Evolutionary conservation across 2,113 vertebrate species (phyloP).

Genomic region (Cyanoramphus novaezelandiae): DNA sequence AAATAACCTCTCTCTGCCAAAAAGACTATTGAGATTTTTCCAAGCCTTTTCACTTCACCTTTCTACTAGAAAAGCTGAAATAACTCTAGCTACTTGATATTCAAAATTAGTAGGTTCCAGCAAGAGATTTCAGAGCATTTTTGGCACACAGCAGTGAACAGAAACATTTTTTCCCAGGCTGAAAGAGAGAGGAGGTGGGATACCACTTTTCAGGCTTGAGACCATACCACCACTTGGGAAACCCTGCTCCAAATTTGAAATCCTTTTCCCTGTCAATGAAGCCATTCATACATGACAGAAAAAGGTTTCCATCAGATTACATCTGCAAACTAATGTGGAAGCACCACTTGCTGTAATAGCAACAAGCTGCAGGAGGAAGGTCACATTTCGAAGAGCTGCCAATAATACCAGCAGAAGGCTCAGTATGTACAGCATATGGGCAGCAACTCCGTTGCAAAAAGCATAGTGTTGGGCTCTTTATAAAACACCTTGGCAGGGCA

Average conservation of each 20-base stretch:
- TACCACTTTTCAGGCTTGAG: neutral
- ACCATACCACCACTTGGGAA: neutral
- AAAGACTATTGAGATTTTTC: neutral
- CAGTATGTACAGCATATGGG: neutral
- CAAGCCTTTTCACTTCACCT: neutral
- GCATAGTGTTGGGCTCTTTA: neutral
- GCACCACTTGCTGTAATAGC: neutral
- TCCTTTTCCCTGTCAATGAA: neutral
- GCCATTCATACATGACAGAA: rapidly evolving
- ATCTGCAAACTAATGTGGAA: neutral
- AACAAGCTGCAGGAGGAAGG: neutral
- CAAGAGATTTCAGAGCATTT: neutral
- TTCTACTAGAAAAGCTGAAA: neutral
- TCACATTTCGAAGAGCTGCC: neutral
- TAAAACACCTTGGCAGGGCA: neutral
- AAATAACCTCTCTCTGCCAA: neutral
- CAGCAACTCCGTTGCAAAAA: neutral
- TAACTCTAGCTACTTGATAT: neutral
- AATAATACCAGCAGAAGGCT: neutral
- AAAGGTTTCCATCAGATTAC: neutral
- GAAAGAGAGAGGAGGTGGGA: neutral
- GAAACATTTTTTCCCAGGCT: neutral
- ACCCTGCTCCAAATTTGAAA: neutral
- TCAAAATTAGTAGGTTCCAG: neutral
- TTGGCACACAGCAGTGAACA: neutral